Percentiles rank a stretch among this genome's conserved stretches.
Conservation (phyloP, 1,140 invertebrate species). For the Phenacoccus solenopsis region DNA sequence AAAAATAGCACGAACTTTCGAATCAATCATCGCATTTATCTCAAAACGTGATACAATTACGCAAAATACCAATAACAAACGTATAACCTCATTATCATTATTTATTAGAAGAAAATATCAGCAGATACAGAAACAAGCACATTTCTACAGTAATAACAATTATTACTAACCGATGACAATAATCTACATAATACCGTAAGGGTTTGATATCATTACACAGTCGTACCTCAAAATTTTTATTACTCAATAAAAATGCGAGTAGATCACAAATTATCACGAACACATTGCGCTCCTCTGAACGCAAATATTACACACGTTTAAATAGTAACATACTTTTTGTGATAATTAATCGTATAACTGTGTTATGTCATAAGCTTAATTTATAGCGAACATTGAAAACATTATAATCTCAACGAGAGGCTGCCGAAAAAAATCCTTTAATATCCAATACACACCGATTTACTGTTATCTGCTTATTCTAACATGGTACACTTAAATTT, state of each 20-base stretch:
- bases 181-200: background rate
- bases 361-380: background rate
- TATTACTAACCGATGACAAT: background rate
- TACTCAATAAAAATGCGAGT: background rate
- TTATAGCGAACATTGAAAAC: no score
- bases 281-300: background rate
- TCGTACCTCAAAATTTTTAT: background rate
- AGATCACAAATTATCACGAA: background rate
- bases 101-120: constrained; percentile 3
- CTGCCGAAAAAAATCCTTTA: no score
- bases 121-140: background rate
- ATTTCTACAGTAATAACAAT: background rate
- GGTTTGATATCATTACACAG: background rate
- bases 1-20: no score
- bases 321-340: background rate
- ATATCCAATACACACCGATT: no score
- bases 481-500: no score
- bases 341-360: background rate
- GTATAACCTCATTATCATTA: background rate
- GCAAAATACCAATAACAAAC: no score
- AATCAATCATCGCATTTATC: no score
- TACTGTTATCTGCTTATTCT: no score
- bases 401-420: no score
- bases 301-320: background rate
- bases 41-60: no score